Conservation (phyloP, 2,888 invertebrate species). For the Callosobruchus maculatus region DNA sequence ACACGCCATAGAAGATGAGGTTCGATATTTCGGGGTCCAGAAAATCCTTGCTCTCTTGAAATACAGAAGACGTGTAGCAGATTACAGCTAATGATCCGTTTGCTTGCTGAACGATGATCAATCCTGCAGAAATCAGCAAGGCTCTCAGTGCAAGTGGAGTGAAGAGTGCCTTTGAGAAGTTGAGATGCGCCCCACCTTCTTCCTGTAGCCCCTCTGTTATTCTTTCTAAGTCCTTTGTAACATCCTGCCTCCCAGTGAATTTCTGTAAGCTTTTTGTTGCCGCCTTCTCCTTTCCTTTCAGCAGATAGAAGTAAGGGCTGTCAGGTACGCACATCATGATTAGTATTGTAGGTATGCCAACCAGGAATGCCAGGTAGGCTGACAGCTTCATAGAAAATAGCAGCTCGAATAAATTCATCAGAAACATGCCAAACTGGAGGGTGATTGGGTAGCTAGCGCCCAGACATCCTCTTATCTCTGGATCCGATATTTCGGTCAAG, state of each 20-base stretch:
- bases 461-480: conserved; percentile 18
- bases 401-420: conserved; percentile 11
- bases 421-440: conserved; percentile 15
- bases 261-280: conserved; percentile 60
- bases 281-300: conserved; percentile 54
- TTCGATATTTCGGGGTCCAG: conserved; percentile 41
- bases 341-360: conserved; percentile 5
- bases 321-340: conserved; percentile 64
- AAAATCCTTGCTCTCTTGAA: conserved; percentile 37
- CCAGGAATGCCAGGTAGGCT: conserved; percentile 3
- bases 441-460: conserved; percentile 12
- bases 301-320: conserved; percentile 62
- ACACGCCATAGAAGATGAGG: conserved; percentile 17
- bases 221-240: conserved; percentile 51
- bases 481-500: conserved; percentile 16
- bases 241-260: conserved; percentile 52
- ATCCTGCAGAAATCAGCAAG: conserved; percentile 38
- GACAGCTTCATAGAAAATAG: conserved; percentile 5
- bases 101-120: conserved; percentile 51
- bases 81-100: conserved; percentile 46
- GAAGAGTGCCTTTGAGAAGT: conserved; percentile 47
- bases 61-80: conserved; percentile 42
- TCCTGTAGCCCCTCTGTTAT: conserved; percentile 52
- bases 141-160: conserved; percentile 32
- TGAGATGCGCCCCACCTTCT: conserved; percentile 47